Conservation (phyloP, 2,888 invertebrate genomes). For the Pseudanteris insignis region DNA sequence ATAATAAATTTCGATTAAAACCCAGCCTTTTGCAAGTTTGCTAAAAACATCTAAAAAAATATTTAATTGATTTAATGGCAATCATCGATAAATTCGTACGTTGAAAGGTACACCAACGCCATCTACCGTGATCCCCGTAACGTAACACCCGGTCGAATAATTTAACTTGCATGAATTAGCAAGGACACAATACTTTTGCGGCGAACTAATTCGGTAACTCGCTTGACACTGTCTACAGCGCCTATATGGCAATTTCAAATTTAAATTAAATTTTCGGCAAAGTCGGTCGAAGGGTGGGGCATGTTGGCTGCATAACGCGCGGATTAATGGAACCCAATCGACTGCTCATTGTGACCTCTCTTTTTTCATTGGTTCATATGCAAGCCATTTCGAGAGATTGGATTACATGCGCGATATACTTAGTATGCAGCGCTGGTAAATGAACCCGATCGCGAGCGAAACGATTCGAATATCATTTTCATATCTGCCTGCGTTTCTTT, state of each 20-base stretch:
- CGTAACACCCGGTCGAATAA: too few relatives aligned
- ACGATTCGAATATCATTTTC: conserved; percentile 11
- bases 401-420: conserved; percentile 36
- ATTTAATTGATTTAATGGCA: too few relatives aligned
- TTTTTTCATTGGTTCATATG: conserved; percentile 41
- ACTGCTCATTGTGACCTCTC: conserved; percentile 29
- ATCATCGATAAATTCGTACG: too few relatives aligned
- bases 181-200: conserved; percentile 3
- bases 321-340: conserved; percentile 30
- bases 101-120: too few relatives aligned
- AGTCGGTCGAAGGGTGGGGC: background rate
- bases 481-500: too few relatives aligned
- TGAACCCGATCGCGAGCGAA: conserved; percentile 19
- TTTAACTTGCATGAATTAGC: background rate
- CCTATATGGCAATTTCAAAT: conserved; percentile 12
- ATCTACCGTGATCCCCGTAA: too few relatives aligned
- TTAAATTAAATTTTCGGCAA: conserved; percentile 27
- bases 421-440: conserved; percentile 26
- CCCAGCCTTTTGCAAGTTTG: too few relatives aligned
- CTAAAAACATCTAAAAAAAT: too few relatives aligned
- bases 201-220: background rate
- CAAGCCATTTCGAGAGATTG: conserved; percentile 31
- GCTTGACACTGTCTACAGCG: background rate
- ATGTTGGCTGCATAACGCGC: conserved; percentile 8
- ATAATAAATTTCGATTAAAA: too few relatives aligned